Percentiles rank a stretch among this genome's conserved stretches.
These are phyloP conservation scores for Metacarcinus magister DNA, from an alignment of 2,888 invertebrate species.

Conservation along the genomic window DNA sequence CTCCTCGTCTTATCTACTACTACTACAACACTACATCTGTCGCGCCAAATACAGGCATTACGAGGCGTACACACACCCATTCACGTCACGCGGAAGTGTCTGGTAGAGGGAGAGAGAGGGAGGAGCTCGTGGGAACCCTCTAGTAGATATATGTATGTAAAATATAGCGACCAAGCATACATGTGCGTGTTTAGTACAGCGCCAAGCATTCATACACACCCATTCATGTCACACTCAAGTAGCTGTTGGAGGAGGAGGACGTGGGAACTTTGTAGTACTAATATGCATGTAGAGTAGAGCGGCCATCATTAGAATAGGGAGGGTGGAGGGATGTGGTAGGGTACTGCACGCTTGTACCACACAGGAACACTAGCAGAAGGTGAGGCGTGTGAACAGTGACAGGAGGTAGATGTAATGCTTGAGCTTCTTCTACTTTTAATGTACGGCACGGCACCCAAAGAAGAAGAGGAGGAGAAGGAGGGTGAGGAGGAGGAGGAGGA, in stretches of 20 bases:
- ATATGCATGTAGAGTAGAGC: neutral
- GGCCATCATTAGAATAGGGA: neutral
- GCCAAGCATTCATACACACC: neutral
- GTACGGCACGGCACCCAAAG: neutral
- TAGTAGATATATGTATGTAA: neutral
- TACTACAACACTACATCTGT: neutral
- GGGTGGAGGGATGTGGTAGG: neutral
- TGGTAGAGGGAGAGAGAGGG: neutral
- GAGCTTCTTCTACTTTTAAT: neutral
- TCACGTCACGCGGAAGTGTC: neutral
- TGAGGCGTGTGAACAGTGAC: neutral
- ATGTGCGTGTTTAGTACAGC: neutral
- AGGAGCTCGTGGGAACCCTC: neutral
- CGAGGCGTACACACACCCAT: neutral
- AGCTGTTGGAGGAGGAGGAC: neutral
- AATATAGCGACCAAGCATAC: neutral
- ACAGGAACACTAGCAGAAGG: neutral
- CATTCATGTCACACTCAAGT: neutral
- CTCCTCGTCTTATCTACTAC: neutral
- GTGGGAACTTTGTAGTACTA: neutral
- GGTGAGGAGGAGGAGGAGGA: neutral
- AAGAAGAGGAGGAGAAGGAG: neutral
- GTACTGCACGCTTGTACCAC: neutral
- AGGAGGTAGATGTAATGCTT: neutral
- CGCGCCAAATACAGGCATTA: neutral